Conservation (phyloP, 2,888 invertebrate genomes). For the Charanyca ferruginea region DNA sequence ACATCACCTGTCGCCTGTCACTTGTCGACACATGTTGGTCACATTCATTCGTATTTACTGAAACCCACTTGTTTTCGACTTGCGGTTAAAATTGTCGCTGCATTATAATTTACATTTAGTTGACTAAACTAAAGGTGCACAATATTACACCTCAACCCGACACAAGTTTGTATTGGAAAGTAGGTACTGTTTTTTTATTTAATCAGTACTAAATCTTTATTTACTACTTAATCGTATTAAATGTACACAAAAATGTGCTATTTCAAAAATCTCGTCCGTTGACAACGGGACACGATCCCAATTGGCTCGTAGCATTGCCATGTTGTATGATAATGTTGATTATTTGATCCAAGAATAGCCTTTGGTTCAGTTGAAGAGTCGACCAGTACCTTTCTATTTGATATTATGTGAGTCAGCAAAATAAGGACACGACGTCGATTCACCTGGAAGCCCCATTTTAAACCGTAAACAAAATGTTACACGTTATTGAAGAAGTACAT, state of each 20-base stretch:
- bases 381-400: no score
- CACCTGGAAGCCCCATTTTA: conserved; percentile 1
- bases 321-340: no score
- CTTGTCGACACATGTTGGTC: conserved; percentile 2
- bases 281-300: no score
- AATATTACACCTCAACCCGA: not conserved
- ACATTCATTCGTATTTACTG: conserved; percentile 20
- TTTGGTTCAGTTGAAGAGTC: no score
- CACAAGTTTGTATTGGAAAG: no score
- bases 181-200: no score
- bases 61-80: not conserved
- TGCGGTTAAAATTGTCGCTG: conserved; percentile 4
- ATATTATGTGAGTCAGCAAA: not conserved
- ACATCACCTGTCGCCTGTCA: conserved; percentile 30
- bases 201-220: no score
- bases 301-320: no score
- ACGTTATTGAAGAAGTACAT: conserved; percentile 22
- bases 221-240: no score
- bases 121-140: not conserved
- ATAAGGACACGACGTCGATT: not conserved
- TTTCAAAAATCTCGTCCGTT: no score
- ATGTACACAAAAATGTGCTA: no score
- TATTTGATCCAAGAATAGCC: no score
- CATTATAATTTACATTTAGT: conserved; percentile 9
- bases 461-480: conserved; percentile 36